phyloP scores from a whole-genome alignment of 1,140 invertebrate genomes.

The Euborellia annulipes region DNA sequence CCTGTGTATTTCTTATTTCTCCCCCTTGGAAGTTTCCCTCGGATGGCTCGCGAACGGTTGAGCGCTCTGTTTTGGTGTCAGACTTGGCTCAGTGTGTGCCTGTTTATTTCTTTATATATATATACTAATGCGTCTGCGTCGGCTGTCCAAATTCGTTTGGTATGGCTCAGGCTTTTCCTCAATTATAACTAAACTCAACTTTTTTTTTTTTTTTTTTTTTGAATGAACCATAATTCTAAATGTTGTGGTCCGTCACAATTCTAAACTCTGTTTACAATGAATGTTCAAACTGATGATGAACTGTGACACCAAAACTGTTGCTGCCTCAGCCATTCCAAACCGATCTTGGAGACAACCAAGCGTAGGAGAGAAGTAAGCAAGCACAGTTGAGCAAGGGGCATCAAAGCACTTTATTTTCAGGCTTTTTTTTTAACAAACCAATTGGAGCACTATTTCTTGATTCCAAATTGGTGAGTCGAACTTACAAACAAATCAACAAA shows the following conservation, averaged over 20 bases:
- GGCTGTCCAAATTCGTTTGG: conserved; percentile 31
- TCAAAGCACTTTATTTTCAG: no score
- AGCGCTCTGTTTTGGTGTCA: conserved; percentile 42
- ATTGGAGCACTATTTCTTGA: not conserved
- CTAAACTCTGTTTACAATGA: conserved; percentile 1
- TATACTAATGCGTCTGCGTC: conserved; percentile 9
- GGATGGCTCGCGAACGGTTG: conserved; percentile 27
- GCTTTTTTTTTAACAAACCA: not conserved
- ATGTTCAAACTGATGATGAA: not conserved
- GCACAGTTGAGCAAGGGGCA: conserved; percentile 26
- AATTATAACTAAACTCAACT: not conserved
- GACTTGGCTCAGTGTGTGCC: conserved; percentile 40
- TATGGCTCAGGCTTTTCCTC: conserved; percentile 30
- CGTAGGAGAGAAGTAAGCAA: conserved; percentile 33
- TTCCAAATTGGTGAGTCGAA: not conserved
- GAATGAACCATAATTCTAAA: not conserved
- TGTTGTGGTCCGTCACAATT: no score
- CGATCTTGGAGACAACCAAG: conserved; percentile 27
- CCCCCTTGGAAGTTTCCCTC: not conserved
- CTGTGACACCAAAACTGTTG: conserved; percentile 55
- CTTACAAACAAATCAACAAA: no score
- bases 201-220: no score
- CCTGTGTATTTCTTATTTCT: no score
- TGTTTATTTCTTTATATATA: conserved; percentile 29
- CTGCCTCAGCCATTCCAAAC: conserved; percentile 40